Evolutionary conservation across 2,888 invertebrate genomes (phyloP).

Genomic region (Serrognathus titanus): DNA sequence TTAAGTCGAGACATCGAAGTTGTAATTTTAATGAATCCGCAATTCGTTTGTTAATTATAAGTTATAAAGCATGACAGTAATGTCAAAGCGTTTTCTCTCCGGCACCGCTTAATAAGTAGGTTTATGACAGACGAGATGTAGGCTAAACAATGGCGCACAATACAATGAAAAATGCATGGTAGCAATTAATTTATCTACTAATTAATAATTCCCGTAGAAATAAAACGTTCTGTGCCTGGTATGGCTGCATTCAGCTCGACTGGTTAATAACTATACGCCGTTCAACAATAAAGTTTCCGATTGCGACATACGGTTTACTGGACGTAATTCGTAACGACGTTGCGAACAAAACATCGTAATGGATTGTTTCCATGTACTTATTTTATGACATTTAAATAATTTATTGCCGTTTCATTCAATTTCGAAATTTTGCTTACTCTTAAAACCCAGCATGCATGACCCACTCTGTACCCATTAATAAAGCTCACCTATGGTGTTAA

Average conservation of each 20-base stretch:
- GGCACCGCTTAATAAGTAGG: constrained; percentile 21
- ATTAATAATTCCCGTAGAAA: constrained; percentile 15
- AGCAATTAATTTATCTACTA: constrained; percentile 24
- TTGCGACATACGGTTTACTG: constrained; percentile 4
- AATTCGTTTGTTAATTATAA: neutral
- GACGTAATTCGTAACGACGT: neutral
- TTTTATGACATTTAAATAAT: constrained; percentile 4
- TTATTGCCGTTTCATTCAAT: constrained; percentile 5
- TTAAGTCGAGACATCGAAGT: neutral
- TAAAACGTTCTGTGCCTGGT: neutral
- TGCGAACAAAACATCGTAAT: neutral
- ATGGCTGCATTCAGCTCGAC: neutral
- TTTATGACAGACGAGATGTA: constrained; percentile 19
- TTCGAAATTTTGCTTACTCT: constrained; percentile 10
- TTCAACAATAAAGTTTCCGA: constrained; percentile 2
- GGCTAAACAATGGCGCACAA: constrained; percentile 21
- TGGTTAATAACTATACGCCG: neutral
- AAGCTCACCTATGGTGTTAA: neutral
- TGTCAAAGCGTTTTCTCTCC: constrained; percentile 22
- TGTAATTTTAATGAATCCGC: neutral
- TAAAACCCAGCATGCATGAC: neutral
- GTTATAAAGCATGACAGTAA: constrained; percentile 17
- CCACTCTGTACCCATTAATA: neutral
- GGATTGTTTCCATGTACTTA: neutral
- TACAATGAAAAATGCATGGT: constrained; percentile 19